These are phyloP conservation scores for Mohoua ochrocephala DNA, from an alignment of 2,113 vertebrate species.

Conservation along the genomic window DNA sequence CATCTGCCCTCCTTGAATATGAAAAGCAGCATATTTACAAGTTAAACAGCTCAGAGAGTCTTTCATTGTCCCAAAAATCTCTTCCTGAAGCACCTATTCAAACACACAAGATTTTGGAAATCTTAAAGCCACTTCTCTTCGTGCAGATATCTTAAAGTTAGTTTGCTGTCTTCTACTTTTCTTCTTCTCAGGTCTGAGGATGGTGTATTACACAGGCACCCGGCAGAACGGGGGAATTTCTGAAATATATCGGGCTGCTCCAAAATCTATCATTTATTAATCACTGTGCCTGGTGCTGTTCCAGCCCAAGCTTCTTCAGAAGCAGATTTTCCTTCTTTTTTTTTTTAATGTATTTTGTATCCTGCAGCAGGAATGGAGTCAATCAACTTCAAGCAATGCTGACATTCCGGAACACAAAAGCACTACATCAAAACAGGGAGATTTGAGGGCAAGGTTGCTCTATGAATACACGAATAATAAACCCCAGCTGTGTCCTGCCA, in stretches of 20 bases:
- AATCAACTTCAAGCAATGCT: slow-evolving; percentile 27
- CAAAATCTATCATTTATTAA: slow-evolving; percentile 10
- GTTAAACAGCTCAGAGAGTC: not conserved
- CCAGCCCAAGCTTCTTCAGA: not conserved
- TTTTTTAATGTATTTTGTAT: not conserved
- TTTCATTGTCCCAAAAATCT: not conserved
- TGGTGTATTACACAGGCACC: not conserved
- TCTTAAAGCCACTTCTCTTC: not conserved
- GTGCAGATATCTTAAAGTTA: not conserved
- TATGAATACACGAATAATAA: slow-evolving; percentile 23
- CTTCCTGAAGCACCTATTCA: not conserved
- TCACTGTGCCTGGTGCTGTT: not conserved
- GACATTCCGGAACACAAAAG: not conserved
- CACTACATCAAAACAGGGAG: not conserved
- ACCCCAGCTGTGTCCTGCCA: slow-evolving; percentile 29
- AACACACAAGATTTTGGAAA: not conserved
- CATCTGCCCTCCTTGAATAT: not conserved
- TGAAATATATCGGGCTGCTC: not conserved
- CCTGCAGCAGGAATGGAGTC: not conserved
- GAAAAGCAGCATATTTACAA: not conserved
- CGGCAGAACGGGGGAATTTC: not conserved
- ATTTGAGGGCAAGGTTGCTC: slow-evolving; percentile 1
- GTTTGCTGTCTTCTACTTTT: not conserved
- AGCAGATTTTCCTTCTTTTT: not conserved
- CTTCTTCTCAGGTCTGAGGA: not conserved